Evolutionary conservation across 2,888 invertebrate genomes (phyloP), one percentile per base, ranked within the genome.

Genomic region (Hyposoter dolosus): DNA sequence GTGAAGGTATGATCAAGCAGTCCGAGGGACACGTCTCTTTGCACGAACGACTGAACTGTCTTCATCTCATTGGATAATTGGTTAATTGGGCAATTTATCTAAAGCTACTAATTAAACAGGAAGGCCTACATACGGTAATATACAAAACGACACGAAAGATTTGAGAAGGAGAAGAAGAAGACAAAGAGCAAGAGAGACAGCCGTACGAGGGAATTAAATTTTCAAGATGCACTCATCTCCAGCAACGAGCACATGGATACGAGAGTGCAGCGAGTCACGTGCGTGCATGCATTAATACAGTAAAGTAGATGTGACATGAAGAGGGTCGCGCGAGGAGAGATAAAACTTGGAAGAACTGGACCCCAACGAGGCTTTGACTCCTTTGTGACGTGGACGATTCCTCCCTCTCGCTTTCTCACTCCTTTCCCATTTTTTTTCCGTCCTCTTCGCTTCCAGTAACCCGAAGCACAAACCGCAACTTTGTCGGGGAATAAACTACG

Each of bases 31-130:
- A 82, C 66, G 81, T 82, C 76, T 68, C 71, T 77, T 88, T 83
- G 82, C 83, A 77, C 79, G 43, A 53, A 68, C 78, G 53, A 81
- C 69, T 78, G 78, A 84, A 86, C 87, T 84, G 83, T 88, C 87
- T 87, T 88, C 86, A 83, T 87, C 87, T 86, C 87, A 60, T 68
- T 84, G 87, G 85, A 86, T 89, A 89, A 89, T 88, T 88, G 89
- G 86, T 89, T 89, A 89, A 89, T 89, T 89, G 89, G 88, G 84
- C 88, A 88, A 89, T 89, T 88, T 89, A 88, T 89, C 88, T 83
- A 87, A 85, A 84, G 87, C 85, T 88, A 89, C 89, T 89, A 89
- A 89, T 89, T 89, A 89, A 89, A 85, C 88, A 87, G 88, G 88
- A 89, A 85, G 88, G 75, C 72, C 75, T 72, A 50, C 50, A 28